Percentiles rank a stretch among this genome's conserved stretches.
These are phyloP conservation scores for Drosophila auraria DNA, from an alignment of 1,140 invertebrate genomes.

Conservation along the genomic window DNA sequence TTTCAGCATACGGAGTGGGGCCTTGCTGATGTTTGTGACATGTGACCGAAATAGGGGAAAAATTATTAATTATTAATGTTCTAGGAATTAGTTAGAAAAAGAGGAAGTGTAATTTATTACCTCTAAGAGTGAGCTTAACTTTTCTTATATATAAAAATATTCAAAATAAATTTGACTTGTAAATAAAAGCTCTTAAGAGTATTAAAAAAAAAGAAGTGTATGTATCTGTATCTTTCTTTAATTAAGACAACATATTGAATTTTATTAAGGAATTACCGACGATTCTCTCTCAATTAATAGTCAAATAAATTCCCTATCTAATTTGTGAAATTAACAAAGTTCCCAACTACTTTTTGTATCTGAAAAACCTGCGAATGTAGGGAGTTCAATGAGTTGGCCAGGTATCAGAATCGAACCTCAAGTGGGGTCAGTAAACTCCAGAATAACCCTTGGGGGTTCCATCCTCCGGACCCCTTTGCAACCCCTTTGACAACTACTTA, in stretches of 20 bases:
- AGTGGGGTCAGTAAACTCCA: conserved; percentile 17
- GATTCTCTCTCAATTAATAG: neutral
- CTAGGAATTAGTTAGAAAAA: conserved; percentile 6
- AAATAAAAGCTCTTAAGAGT: neutral
- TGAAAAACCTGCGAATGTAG: neutral
- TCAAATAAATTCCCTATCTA: too few species aligned
- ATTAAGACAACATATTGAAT: too few species aligned
- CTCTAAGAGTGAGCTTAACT: neutral
- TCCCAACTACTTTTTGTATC: neutral
- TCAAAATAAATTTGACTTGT: neutral
- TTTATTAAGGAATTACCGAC: neutral
- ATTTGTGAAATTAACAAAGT: neutral
- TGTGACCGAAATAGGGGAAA: neutral
- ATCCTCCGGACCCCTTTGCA: neutral
- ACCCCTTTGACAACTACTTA: conserved; percentile 48
- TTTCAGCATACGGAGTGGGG: conserved; percentile 27
- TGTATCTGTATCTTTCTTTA: too few species aligned
- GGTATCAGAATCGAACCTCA: conserved; percentile 2
- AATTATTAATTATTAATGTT: conserved; percentile 63
- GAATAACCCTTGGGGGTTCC: conserved; percentile 13
- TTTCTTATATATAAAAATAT: neutral
- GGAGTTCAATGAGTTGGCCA: neutral
- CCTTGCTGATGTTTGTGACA: conserved; percentile 32
- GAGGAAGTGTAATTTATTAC: neutral
- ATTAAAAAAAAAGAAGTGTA: too few species aligned